phyloP scores from a whole-genome alignment of 1,140 invertebrate genomes.

The Doryteuthis pealeii region DNA sequence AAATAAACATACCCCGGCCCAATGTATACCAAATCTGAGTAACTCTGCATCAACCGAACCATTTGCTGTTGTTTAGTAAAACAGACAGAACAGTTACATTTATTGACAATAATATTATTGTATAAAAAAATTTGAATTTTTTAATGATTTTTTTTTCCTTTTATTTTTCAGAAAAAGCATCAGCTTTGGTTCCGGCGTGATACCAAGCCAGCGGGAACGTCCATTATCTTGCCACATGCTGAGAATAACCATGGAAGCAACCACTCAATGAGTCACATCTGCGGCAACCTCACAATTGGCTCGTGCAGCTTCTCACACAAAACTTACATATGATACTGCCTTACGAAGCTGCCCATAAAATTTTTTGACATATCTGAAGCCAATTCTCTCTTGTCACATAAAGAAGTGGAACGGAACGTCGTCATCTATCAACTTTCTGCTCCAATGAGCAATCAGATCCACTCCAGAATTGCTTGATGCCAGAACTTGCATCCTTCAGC shows the following conservation, averaged over 20 bases:
- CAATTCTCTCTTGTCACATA: constrained; percentile 37
- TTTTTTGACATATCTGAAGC: constrained; percentile 50
- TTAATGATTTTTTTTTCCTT: neutral
- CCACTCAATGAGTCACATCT: constrained; percentile 20
- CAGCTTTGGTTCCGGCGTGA: constrained; percentile 33
- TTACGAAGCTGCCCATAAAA: constrained; percentile 38
- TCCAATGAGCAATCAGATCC: neutral
- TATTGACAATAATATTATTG: too few relatives aligned
- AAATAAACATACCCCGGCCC: too few relatives aligned
- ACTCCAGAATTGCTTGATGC: constrained; percentile 7
- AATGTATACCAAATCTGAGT: too few relatives aligned
- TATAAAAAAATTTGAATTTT: too few relatives aligned
- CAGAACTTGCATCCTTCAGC: neutral
- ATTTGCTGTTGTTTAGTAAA: too few relatives aligned
- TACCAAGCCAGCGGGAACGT: constrained; percentile 41
- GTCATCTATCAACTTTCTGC: neutral
- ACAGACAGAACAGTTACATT: too few relatives aligned
- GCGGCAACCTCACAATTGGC: constrained; percentile 13
- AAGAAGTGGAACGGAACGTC: neutral
- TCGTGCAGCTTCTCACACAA: neutral
- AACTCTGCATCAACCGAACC: too few relatives aligned
- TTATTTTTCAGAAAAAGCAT: constrained; percentile 43
- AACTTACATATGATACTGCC: constrained; percentile 44
- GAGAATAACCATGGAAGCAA: constrained; percentile 37
- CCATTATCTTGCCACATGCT: constrained; percentile 40